A percentile compares a stretch with the other conserved stretches of the same genome.
Conservation (phyloP, 2,888 invertebrate genomes). For the Tromatobia lineatoria region DNA sequence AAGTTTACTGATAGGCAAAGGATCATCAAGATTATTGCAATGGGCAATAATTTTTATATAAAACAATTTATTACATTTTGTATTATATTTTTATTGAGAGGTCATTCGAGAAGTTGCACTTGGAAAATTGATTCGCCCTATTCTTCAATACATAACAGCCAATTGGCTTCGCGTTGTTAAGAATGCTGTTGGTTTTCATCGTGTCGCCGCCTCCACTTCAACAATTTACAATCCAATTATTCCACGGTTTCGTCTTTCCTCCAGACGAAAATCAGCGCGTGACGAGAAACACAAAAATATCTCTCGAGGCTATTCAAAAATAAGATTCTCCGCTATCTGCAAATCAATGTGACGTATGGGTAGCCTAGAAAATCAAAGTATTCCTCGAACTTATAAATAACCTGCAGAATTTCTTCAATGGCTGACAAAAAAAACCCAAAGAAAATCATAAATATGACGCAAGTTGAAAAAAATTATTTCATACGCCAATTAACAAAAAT, state of each 20-base stretch:
- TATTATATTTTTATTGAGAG: not conserved
- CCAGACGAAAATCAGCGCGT: constrained; percentile 24
- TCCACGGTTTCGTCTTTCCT: constrained; percentile 15
- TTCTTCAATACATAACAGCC: not conserved
- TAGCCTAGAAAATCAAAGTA: not conserved
- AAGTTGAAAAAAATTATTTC: not conserved
- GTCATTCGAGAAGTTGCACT: not conserved
- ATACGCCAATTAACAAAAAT: not conserved
- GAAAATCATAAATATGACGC: not conserved
- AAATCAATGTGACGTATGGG: not conserved
- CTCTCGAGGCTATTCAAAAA: constrained; percentile 45
- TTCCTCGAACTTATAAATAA: not conserved
- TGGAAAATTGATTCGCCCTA: no score
- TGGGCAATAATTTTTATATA: no score
- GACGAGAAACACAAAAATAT: constrained; percentile 44
- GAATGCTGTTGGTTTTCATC: not conserved
- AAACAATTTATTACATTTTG: no score
- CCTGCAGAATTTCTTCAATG: not conserved
- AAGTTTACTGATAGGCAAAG: no score
- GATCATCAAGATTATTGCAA: no score
- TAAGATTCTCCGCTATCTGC: constrained; percentile 16
- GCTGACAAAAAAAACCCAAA: not conserved
- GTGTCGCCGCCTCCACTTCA: not conserved
- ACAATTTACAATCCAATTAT: constrained; percentile 18
- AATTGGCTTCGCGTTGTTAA: not conserved